Evolutionary conservation across 1,140 invertebrate species (phyloP), one percentile per base, ranked within the genome.

Genomic region (Andrena cerasifolii): DNA sequence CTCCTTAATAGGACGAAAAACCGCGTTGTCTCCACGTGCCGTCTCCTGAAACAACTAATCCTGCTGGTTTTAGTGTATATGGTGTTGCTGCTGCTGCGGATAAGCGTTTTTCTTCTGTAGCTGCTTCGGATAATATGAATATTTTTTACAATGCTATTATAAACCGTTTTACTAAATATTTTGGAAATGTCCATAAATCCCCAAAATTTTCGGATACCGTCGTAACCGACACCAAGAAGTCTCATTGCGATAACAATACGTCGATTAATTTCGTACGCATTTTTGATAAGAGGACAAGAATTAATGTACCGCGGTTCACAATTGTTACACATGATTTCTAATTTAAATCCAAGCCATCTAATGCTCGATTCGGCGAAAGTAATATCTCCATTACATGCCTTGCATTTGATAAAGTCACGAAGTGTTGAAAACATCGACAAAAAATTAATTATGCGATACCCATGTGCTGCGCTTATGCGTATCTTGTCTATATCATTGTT

Each of bases 41-140:
- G 66, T 86, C 79, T 14, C 84, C 84, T 40, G 79, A 82, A 63
- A 79, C 82, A n/a, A 67, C 80, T 8, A 84, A 31, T 21, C 72
- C 74, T 51, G 10, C 56, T 6, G 74, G 56, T 72, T 70, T 63
- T 65, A 49, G 16, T 65, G 49, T 18, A 18, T 16, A 21, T 24
- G n/a, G n/a, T n/a, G n/a, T n/a, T n/a, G n/a, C n/a, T n/a, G n/a
- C n/a, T n/a, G n/a, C n/a, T n/a, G n/a, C n/a, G n/a, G n/a, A n/a
- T n/a, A n/a, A n/a, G n/a, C n/a, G n/a, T n/a, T n/a, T n/a, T n/a
- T n/a, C n/a, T n/a, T n/a, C n/a, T n/a, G n/a, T n/a, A n/a, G n/a
- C n/a, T n/a, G n/a, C n/a, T n/a, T n/a, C n/a, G n/a, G n/a, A n/a
- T n/a, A n/a, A 33, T 16, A 45, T 24, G 26, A 63, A 63, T 45